A percentile compares a stretch with the other conserved stretches of the same genome.
phyloP scores from a whole-genome alignment of 2,113 vertebrate species.

The Crotalus viridis region DNA sequence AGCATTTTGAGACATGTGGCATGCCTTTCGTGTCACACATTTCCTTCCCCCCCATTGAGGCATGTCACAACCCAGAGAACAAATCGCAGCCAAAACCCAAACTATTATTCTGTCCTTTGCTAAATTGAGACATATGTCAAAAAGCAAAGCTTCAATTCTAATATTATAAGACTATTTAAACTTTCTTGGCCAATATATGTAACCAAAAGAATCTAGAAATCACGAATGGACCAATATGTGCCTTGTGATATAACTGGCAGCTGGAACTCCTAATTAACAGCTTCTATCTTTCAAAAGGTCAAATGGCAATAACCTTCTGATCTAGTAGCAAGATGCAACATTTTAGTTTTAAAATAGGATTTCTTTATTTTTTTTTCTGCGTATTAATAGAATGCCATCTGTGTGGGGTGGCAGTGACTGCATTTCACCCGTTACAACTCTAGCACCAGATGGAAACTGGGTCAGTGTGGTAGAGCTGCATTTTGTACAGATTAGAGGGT shows the following conservation, averaged over 20 bases:
- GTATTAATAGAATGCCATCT: constrained; percentile 56
- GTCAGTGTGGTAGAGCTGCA: constrained; percentile 63
- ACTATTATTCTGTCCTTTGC: rapidly evolving
- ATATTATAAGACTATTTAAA: neutral
- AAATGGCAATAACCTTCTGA: constrained; percentile 5
- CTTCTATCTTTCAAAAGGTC: neutral
- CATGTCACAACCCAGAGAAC: constrained; percentile 23
- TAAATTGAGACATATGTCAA: neutral
- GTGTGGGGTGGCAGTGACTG: constrained; percentile 55
- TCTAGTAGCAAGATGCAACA: constrained; percentile 1
- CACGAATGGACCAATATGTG: neutral
- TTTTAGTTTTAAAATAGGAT: constrained; percentile 43
- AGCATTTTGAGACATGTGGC: constrained; percentile 67
- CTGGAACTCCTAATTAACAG: constrained; percentile 2
- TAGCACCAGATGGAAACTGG: constrained; percentile 64
- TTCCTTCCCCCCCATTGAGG: constrained; percentile 13
- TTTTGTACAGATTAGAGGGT: constrained; percentile 54
- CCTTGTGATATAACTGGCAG: rapidly evolving
- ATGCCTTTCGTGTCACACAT: constrained; percentile 36
- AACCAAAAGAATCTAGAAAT: neutral
- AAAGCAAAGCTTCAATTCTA: neutral
- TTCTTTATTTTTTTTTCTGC: constrained; percentile 58
- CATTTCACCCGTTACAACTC: constrained; percentile 43
- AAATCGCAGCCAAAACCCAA: constrained; percentile 17
- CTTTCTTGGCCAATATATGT: rapidly evolving